These are phyloP conservation scores for Cecropterus lyciades DNA, from an alignment of 1,140 invertebrate species.

Conservation along the genomic window DNA sequence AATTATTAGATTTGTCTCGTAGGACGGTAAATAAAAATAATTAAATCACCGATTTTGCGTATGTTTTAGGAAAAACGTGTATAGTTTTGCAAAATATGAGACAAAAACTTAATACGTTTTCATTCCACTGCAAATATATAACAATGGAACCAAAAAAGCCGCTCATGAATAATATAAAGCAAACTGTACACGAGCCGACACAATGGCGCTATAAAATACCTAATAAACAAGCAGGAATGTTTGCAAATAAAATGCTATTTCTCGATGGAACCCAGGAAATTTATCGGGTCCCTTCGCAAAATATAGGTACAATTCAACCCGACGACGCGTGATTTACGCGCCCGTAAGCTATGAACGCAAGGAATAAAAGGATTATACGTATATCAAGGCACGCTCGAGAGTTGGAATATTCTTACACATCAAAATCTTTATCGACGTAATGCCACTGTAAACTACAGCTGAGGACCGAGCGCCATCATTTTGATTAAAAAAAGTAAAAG, in stretches of 20 bases:
- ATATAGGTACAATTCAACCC: constrained; percentile 56
- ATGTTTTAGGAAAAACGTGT: background rate
- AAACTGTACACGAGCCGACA: constrained; percentile 52
- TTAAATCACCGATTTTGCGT: too few relatives aligned
- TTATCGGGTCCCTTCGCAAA: constrained; percentile 60
- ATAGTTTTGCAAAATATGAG: background rate
- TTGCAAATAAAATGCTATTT: constrained; percentile 67
- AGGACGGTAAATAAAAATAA: background rate
- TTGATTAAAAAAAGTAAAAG: constrained; percentile 41
- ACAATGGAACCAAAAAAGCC: constrained; percentile 40
- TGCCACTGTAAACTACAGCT: constrained; percentile 40
- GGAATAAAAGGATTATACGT: constrained; percentile 61
- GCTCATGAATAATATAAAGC: constrained; percentile 58
- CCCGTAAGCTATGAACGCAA: constrained; percentile 47
- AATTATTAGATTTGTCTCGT: background rate
- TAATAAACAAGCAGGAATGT: constrained; percentile 61
- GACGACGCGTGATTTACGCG: constrained; percentile 56
- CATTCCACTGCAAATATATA: constrained; percentile 17
- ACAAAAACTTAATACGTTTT: background rate
- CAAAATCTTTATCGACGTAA: constrained; percentile 38
- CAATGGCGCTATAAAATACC: constrained; percentile 52
- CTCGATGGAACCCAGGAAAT: constrained; percentile 56
- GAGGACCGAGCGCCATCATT: constrained; percentile 36
- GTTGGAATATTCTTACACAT: constrained; percentile 42
- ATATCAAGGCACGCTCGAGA: constrained; percentile 41